Base-by-base conservation (phyloP, 2,113 vertebrate genomes). In the Miniopterus natalensis region DNA sequence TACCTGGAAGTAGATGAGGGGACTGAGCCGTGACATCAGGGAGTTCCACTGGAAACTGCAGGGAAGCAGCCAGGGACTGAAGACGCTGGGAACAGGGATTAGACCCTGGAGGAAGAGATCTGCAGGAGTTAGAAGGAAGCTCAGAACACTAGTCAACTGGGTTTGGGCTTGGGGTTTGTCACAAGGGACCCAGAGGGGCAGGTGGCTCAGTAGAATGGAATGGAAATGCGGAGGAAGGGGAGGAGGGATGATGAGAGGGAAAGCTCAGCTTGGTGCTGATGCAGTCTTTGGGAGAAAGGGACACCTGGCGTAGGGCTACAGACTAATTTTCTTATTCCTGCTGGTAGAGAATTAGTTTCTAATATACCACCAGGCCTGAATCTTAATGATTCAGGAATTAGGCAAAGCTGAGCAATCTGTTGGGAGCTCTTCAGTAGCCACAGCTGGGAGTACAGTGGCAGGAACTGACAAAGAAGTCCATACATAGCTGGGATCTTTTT, bases 301-400 rank as follows among this genome's bases (percentile, higher is more conserved):
- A 97, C 96, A 97, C 96, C 95, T 97, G 94, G 93, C 73, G 83
- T 40, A 96, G 81, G 90, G 78, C 95, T 97, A 78, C 55, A 94
- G 77, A 92, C 88, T 89, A 74, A 96, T 97, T 94, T 97, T 96
- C 93, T 92, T 95, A 96, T 91, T 94, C 91, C 96, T 94, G 92
- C 96, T 94, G 88, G 61, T 91, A 63, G 68, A 94, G 92, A 97
- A 96, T 97, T 96, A 94, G 94, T 96, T 97, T 97, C 94, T 91
- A 97, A 97, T 97, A 97, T 86, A 97, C 93, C 91, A 95, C 94
- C 83, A 95, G 88, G 88, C 73, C 55, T 97, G 97, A 92, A 96
- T 97, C 91, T 95, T 96, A 97, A 96, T 97, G 97, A 97, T 94
- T 97, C 83, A 95, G 88, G 95, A 95, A 96, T 97, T 91, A 97